Percentiles rank a stretch among this genome's conserved stretches.
phyloP scores from a whole-genome alignment of 64 coral and sea anemone species.

The Hydrozoanthus tunicans region DNA sequence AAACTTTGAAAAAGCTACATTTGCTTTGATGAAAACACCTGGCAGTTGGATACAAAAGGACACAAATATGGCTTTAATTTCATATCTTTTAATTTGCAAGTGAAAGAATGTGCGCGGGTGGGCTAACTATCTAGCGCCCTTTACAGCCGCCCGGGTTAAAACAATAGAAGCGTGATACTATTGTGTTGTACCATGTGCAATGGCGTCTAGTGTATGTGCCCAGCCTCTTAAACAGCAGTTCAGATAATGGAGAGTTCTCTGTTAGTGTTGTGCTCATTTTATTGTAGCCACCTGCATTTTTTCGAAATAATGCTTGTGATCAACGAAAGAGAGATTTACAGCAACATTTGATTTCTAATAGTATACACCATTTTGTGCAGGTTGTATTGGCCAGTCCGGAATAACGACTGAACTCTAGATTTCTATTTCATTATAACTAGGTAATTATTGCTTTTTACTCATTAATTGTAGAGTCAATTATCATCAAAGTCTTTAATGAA shows the following conservation, averaged over 20 bases:
- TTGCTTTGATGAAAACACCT: slow-evolving; percentile 34
- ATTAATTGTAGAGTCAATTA: not conserved
- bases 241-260: slow-evolving; percentile 21
- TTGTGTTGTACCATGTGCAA: slow-evolving; percentile 53
- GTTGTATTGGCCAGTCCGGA: no score
- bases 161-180: slow-evolving; percentile 34
- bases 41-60: slow-evolving; percentile 33
- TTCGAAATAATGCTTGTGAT: not conserved
- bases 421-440: not conserved
- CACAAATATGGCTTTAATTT: not conserved
- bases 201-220: slow-evolving; percentile 43
- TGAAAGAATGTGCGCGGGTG: slow-evolving; percentile 47
- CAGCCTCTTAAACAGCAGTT: not conserved
- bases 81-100: slow-evolving; percentile 41
- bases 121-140: not conserved
- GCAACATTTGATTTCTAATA: not conserved
- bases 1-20: slow-evolving; percentile 38
- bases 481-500: not conserved
- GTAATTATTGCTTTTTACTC: not conserved
- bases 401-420: no score
- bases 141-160: not conserved
- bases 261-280: slow-evolving; percentile 18
- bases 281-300: not conserved
- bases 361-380: no score
- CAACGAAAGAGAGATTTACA: not conserved